phyloP scores from a whole-genome alignment of 2,797 vertebrate species.

The Ispidina lecontei region DNA sequence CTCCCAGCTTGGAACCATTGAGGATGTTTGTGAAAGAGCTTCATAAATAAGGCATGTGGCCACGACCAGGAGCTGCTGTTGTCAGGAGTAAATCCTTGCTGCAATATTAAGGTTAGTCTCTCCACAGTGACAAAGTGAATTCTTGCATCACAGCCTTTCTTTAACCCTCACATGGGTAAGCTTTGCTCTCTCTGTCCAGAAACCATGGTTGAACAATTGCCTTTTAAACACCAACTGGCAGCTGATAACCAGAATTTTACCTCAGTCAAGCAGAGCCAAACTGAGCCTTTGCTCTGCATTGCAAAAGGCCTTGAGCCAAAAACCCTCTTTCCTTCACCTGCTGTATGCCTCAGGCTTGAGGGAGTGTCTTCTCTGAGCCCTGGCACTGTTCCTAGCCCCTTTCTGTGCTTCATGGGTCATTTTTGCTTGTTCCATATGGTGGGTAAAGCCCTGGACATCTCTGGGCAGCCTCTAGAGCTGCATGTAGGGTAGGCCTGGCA shows the following conservation, averaged over 20 bases:
- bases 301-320: neutral
- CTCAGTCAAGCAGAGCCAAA: neutral
- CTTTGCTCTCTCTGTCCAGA: neutral
- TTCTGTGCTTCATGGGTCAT: neutral
- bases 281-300: neutral
- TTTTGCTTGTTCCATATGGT: constrained; percentile 5
- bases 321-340: neutral
- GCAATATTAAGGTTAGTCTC: neutral
- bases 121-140: neutral
- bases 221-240: neutral
- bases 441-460: neutral
- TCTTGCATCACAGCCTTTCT: neutral
- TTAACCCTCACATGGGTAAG: neutral
- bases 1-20: constrained; percentile 5
- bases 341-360: neutral
- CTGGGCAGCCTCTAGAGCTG: neutral
- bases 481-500: neutral
- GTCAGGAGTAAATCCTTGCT: neutral
- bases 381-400: neutral
- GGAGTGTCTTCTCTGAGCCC: neutral
- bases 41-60: neutral
- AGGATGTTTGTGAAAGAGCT: constrained; percentile 6
- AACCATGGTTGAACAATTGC: neutral
- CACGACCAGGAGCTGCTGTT: neutral
- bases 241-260: neutral